These are phyloP conservation scores for Nasonia oneida DNA, from an alignment of 2,888 invertebrate genomes.

Conservation along the genomic window DNA sequence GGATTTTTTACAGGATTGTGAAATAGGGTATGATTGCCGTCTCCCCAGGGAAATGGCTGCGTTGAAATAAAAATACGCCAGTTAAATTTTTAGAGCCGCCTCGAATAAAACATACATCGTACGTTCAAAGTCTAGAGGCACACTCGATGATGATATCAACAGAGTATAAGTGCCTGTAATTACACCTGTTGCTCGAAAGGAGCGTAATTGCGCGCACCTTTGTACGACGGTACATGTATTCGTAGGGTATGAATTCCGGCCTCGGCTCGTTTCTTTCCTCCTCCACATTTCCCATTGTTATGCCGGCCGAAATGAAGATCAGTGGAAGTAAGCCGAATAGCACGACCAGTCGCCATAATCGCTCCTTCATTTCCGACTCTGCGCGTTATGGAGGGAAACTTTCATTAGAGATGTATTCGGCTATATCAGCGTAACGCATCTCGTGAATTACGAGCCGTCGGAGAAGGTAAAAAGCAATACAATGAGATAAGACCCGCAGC, in stretches of 20 bases:
- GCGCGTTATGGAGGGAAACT: too few species aligned
- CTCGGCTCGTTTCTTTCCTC: constrained; percentile 65
- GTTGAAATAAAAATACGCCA: constrained; percentile 45
- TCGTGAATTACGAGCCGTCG: too few species aligned
- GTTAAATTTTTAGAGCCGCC: not conserved
- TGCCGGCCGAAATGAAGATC: not conserved
- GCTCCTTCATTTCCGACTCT: not conserved
- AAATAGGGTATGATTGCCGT: constrained; percentile 71
- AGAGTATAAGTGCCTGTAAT: not conserved
- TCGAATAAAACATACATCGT: not conserved
- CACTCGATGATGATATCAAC: not conserved
- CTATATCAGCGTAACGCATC: too few species aligned
- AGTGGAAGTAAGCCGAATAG: not conserved
- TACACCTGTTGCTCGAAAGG: constrained; percentile 37
- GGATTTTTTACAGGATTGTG: constrained; percentile 72
- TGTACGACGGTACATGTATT: constrained; percentile 67
- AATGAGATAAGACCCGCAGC: too few species aligned
- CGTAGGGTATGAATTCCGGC: constrained; percentile 66
- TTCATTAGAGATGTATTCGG: too few species aligned
- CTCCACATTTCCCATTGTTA: constrained; percentile 47
- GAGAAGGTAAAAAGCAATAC: too few species aligned
- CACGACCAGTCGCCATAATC: not conserved
- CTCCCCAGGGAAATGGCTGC: constrained; percentile 74
- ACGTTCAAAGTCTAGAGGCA: not conserved
- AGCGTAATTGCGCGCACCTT: constrained; percentile 65